Evolutionary conservation across 2,113 vertebrate species (phyloP).

Genomic region (Vombatus ursinus): DNA sequence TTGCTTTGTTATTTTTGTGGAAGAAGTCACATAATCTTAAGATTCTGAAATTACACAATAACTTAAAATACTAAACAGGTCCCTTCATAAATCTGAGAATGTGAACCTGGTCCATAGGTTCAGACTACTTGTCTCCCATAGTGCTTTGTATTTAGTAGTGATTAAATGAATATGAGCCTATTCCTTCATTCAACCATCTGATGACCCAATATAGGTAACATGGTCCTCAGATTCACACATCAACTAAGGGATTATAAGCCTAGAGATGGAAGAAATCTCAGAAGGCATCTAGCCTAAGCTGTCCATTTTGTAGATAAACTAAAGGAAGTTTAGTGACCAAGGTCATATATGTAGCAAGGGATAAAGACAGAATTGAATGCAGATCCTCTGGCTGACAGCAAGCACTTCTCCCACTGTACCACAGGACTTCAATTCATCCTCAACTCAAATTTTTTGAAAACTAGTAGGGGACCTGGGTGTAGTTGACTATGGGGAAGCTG

Average conservation of each 20-base stretch:
- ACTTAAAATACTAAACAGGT: not conserved
- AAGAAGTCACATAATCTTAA: not conserved
- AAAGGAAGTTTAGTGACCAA: not conserved
- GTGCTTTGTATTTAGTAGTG: no score
- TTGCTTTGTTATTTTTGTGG: no score
- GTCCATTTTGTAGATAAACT: not conserved
- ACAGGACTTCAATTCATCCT: not conserved
- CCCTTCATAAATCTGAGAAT: not conserved
- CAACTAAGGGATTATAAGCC: no score
- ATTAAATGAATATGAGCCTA: no score
- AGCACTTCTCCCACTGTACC: not conserved
- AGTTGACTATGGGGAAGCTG: not conserved
- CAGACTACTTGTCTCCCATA: not conserved
- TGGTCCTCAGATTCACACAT: no score
- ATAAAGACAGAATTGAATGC: not conserved
- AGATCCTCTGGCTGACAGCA: no score
- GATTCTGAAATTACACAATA: not conserved
- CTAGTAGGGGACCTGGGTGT: not conserved
- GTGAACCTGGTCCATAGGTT: not conserved
- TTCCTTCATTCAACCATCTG: no score
- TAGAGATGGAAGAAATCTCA: no score
- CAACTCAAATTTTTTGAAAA: not conserved
- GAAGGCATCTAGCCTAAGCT: not conserved
- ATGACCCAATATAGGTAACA: no score
- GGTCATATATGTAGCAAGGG: not conserved